Base-by-base conservation (phyloP, 53 echinoderm and acorn worm species). In the Crossaster papposus region DNA sequence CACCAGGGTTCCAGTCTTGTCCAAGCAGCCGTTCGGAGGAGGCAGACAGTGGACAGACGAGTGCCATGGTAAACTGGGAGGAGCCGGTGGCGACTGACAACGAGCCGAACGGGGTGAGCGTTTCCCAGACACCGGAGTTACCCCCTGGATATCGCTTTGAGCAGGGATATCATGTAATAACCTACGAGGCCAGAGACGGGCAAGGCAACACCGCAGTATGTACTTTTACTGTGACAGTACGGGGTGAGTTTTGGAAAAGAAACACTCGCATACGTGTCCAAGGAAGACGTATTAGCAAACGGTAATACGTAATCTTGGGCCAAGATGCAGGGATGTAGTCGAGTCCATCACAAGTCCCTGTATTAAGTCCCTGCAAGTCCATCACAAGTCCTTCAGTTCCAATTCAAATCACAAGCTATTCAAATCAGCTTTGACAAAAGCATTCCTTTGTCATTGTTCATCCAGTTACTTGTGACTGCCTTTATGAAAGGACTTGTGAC, bases 31-130 rank as follows among this genome's bases (percentile, higher is more conserved):
- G 83, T 17, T 74, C 70, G 0, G 62, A 77, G 9, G 91, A 81
- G 35, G 91, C 93, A 76, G 78, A 50, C 22, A 86, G 89, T 30
- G 89, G 83, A 0, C n/a, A 35, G 23, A 91, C 91, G 0, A 53
- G 81, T 18, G 93, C 93, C 0, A 30, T 78, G 3, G 89, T 89
- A 15, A 72, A 2, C 22, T 95, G 88, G 82, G 12, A 72, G 13
- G 63, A 36, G 10, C 94, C 94, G 2, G 34, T 36, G 2, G 95
- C 89, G 0, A 78, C 91, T 0, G 93, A 86, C 32, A 93, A 90
- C 11, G 73, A 72, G 20, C 83, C 70, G 12, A 52, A 4, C 72
- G 72, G 85, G 18, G 31, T 72, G 53, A 32, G 20, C 2, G 52
- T 85, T 33, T 12, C 9, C 8, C 72, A n/a, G 15, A 51, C 29